Evolutionary conservation across 2,113 vertebrate genomes (phyloP), one percentile per base, ranked within the genome.

Genomic region (Semnornis frantzii): DNA sequence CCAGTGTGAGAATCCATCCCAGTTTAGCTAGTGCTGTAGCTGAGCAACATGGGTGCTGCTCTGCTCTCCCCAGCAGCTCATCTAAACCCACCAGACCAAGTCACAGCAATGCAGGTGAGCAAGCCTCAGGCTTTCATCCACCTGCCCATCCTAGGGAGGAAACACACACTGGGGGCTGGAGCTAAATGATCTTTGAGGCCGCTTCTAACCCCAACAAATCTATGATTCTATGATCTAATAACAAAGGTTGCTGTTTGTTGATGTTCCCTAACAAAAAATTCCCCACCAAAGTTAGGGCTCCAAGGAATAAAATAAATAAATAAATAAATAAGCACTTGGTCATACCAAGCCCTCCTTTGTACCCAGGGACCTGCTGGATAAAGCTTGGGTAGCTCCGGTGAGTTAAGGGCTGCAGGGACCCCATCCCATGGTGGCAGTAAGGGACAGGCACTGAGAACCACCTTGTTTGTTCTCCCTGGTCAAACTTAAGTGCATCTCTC

Each of bases 381-480:
- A 80, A 90, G 27, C 42, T 42, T 39, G 37, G 39, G 63, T 23
- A 82, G 58, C 48, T 94, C 33, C 57, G 46, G 8, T 1, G 6
- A 8, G 54, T 27, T 50, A 13, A 52, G 52, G 18, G 15, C 64
- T 82, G 46, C 75, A 64, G 60, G 16, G 31, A 80, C 27, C 10
- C 33, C 58, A 19, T 54, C 59, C 58, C 15, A 8, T 1, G 15
- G 33, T 62, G 46, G 33, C 75, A 87, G n/a, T 57, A 48, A 68
- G 65, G 5, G 37, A 33, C 72, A 80, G 64, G 46, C 54, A 30
- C 9, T 1, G 27, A 64, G 34, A 72, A 87, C 75, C 79, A 92
- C 74, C 46, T 46, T 0, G 0, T 12, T 25, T 31, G 28, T 57
- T 57, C 57, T 65, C 37, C 37, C 23, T 10, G 65, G 42, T 52